These are phyloP conservation scores for Bombus soroeensis DNA, from an alignment of 1,140 invertebrate species.

Conservation along the genomic window DNA sequence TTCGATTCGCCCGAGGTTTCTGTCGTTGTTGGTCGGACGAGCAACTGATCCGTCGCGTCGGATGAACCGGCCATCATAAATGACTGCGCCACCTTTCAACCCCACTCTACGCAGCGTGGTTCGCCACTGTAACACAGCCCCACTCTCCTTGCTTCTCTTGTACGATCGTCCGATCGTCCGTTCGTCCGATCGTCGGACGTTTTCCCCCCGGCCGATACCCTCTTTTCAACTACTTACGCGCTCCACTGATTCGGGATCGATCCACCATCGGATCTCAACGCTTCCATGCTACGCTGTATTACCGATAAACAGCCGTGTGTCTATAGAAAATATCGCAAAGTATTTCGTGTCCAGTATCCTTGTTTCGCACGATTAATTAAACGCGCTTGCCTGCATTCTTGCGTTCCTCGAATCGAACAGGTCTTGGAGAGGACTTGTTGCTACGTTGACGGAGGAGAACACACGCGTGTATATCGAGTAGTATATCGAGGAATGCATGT, in stretches of 20 bases:
- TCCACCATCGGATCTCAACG: neutral
- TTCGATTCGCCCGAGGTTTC: neutral
- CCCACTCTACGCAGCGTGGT: conserved; percentile 57
- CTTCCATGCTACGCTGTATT: neutral
- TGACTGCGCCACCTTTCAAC: conserved; percentile 65
- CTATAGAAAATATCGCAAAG: neutral
- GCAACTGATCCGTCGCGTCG: conserved; percentile 47
- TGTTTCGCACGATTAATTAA: conserved; percentile 8
- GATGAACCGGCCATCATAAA: conserved; percentile 58
- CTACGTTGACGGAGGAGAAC: neutral
- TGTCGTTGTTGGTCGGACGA: conserved; percentile 31
- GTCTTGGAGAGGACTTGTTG: neutral
- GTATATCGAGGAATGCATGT: neutral
- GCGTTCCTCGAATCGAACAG: neutral
- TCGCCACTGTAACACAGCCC: conserved; percentile 63
- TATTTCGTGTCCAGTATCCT: too few relatives aligned
- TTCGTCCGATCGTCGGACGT: conserved; percentile 48
- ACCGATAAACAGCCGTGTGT: neutral
- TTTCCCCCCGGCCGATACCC: conserved; percentile 39
- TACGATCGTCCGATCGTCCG: conserved; percentile 34
- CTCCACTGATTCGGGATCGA: conserved; percentile 42
- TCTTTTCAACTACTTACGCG: conserved; percentile 30
- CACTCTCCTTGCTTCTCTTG: conserved; percentile 49
- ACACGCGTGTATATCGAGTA: neutral
- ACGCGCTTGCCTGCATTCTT: neutral